A percentile compares a stretch with the other conserved stretches of the same genome.
Conservation (phyloP, 2,797 vertebrate species). For the Huso huso region DNA sequence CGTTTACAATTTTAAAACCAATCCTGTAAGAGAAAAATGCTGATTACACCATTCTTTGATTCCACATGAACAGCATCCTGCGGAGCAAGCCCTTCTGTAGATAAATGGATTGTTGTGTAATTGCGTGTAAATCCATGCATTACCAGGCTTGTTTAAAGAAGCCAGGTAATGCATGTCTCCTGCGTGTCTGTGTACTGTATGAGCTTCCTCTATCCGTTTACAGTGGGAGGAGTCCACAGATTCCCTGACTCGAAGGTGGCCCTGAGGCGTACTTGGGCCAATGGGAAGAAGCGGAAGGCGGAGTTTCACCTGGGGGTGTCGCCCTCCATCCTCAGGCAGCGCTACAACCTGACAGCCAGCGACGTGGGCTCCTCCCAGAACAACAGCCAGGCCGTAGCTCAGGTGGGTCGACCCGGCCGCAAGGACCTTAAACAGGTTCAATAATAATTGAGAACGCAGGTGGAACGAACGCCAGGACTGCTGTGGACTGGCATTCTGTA, state of each 20-base stretch:
- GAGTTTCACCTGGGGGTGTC: conserved; percentile 79
- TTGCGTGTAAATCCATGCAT: too few species aligned
- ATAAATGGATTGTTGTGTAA: too few species aligned
- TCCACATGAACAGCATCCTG: too few species aligned
- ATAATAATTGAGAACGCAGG: too few species aligned
- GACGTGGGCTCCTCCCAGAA: conserved; percentile 70
- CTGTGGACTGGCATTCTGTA: too few species aligned
- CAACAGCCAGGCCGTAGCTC: conserved; percentile 95
- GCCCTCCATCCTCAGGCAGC: conserved; percentile 66
- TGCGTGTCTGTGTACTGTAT: not conserved
- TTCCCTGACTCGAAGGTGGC: conserved; percentile 54
- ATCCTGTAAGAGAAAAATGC: too few species aligned
- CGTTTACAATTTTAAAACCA: too few species aligned
- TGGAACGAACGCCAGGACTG: too few species aligned
- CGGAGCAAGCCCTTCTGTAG: too few species aligned
- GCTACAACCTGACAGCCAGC: conserved; percentile 77
- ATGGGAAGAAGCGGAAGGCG: not conserved
- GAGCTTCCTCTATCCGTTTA: not conserved
- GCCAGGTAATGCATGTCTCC: not conserved
- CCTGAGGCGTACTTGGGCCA: conserved; percentile 30
- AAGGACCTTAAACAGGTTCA: too few species aligned
- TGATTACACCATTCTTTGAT: too few species aligned
- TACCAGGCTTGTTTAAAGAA: too few species aligned
- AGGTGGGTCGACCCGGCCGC: conserved; percentile 45
- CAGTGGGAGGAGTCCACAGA: conserved; percentile 89